These are phyloP conservation scores for Monomorium pharaonis DNA, from an alignment of 1,140 invertebrate genomes.

Conservation along the genomic window DNA sequence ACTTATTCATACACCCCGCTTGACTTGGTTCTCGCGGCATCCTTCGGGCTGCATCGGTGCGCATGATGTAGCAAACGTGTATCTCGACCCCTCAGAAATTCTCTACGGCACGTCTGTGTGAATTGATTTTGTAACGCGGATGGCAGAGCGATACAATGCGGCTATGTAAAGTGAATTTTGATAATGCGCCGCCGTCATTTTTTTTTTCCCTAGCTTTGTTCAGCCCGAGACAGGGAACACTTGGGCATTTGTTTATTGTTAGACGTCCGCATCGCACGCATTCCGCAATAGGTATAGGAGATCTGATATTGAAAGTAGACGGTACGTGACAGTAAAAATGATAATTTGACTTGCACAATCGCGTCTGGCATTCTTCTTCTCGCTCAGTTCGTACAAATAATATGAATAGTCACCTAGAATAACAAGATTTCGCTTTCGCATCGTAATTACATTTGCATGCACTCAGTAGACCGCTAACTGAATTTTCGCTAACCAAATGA, in stretches of 20 bases:
- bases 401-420: slow-evolving; percentile 53
- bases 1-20: slow-evolving; percentile 80
- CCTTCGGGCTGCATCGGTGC: slow-evolving; percentile 29
- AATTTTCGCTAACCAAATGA: slow-evolving; percentile 52
- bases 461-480: slow-evolving; percentile 42
- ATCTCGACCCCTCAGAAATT: slow-evolving; percentile 1
- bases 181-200: background rate
- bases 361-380: background rate
- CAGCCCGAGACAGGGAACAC: background rate
- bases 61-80: slow-evolving; percentile 36
- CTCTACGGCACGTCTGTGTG: background rate
- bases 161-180: background rate
- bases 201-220: background rate
- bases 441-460: slow-evolving; percentile 45
- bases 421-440: slow-evolving; percentile 43
- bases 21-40: slow-evolving; percentile 45
- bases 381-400: slow-evolving; percentile 25
- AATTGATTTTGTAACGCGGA: background rate
- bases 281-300: background rate
- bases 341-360: background rate
- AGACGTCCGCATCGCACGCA: too few relatives aligned
- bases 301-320: background rate
- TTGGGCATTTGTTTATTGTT: background rate
- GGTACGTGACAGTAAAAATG: background rate
- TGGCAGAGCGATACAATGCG: background rate